These are phyloP conservation scores for Agrotis puta DNA, from an alignment of 2,888 invertebrate species.

Conservation along the genomic window DNA sequence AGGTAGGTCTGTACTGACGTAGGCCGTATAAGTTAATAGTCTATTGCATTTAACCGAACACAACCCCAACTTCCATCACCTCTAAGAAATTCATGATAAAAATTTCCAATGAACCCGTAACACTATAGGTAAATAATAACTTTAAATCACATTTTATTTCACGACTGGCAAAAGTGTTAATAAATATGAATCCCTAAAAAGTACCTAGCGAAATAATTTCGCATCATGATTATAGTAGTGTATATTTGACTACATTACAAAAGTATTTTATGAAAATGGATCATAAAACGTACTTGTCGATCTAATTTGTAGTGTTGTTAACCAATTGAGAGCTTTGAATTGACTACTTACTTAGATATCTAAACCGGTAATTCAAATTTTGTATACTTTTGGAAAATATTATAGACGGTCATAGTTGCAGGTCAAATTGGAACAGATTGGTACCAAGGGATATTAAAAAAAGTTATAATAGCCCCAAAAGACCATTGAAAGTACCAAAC, in stretches of 20 bases:
- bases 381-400: neutral
- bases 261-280: neutral
- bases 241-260: neutral
- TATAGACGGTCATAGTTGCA: neutral
- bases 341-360: neutral
- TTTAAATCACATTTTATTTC: constrained; percentile 21
- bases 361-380: too few relatives aligned
- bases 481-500: too few relatives aligned
- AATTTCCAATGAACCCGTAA: neutral
- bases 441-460: too few relatives aligned
- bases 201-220: neutral
- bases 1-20: too few relatives aligned
- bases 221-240: neutral
- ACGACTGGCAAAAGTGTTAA: constrained; percentile 13
- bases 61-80: neutral
- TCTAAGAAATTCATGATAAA: neutral
- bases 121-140: too few relatives aligned
- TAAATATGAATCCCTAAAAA: neutral
- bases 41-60: neutral
- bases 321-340: neutral
- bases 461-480: too few relatives aligned
- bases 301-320: neutral
- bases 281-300: neutral
- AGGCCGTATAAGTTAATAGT: too few relatives aligned
- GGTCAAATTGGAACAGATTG: too few relatives aligned